Conservation (phyloP, 1,140 invertebrate species). For the Episyrphus balteatus region DNA sequence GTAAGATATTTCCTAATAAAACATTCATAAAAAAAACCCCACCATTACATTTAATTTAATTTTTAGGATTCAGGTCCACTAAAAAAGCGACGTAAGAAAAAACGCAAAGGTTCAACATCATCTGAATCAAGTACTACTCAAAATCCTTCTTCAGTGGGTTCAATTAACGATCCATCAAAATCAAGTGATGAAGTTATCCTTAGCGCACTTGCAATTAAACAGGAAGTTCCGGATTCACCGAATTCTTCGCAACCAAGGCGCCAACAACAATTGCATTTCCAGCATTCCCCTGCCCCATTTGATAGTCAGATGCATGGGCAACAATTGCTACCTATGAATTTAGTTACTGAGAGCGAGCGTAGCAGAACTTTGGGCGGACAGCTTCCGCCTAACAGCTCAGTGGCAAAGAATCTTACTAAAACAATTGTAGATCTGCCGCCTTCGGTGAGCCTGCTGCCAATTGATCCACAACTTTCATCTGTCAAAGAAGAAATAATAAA, state of each 20-base stretch:
- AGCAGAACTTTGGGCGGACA: not conserved
- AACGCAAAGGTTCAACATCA: constrained; percentile 32
- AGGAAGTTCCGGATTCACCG: constrained; percentile 32
- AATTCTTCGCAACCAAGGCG: constrained; percentile 3
- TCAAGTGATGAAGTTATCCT: too few species aligned
- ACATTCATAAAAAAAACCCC: not conserved
- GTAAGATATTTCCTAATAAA: constrained; percentile 14
- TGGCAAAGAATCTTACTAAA: not conserved
- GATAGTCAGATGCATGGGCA: constrained; percentile 6
- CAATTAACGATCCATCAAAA: too few species aligned
- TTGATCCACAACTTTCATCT: constrained; percentile 14
- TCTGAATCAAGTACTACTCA: constrained; percentile 22
- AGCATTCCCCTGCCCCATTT: not conserved
- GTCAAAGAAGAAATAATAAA: constrained; percentile 26
- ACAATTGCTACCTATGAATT: constrained; percentile 33
- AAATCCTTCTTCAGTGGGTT: not conserved
- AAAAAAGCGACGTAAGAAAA: constrained; percentile 35
- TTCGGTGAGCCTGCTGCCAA: constrained; percentile 4
- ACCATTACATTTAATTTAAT: not conserved
- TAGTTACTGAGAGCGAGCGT: constrained; percentile 14
- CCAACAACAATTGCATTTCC: constrained; percentile 13
- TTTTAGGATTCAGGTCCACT: constrained; percentile 29
- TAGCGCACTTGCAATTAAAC: constrained; percentile 20
- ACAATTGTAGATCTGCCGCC: not conserved
- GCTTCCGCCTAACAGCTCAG: not conserved